These are phyloP conservation scores for Eledona agricola DNA, from an alignment of 2,888 invertebrate genomes.

Conservation along the genomic window DNA sequence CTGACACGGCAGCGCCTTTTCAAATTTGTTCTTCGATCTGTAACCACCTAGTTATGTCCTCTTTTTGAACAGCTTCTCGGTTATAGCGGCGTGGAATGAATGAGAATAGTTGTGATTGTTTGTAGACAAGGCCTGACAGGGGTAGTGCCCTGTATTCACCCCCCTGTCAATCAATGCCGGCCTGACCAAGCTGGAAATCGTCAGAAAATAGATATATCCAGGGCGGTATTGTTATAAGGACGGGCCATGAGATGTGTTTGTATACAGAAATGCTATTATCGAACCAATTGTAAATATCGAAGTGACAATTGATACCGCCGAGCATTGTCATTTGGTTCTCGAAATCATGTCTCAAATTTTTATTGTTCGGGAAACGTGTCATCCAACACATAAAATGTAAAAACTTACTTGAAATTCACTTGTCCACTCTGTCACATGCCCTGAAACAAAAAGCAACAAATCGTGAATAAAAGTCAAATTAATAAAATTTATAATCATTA, in stretches of 20 bases:
- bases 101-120: constrained; percentile 48
- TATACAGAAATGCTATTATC: constrained; percentile 60
- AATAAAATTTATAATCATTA: no score
- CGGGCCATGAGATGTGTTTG: constrained; percentile 56
- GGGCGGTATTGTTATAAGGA: constrained; percentile 51
- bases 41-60: constrained; percentile 6
- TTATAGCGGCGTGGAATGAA: constrained; percentile 21
- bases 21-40: not conserved
- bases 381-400: not conserved
- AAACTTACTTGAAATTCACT: not conserved
- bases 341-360: no score
- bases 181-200: constrained; percentile 30
- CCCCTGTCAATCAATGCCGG: constrained; percentile 42
- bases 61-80: constrained; percentile 34
- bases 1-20: no score
- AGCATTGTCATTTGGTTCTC: no score
- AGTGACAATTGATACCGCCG: constrained; percentile 38
- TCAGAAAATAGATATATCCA: constrained; percentile 32
- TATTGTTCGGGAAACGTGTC: constrained; percentile 27
- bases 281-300: constrained; percentile 53
- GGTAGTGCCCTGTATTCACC: constrained; percentile 46
- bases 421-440: no score
- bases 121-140: constrained; percentile 51
- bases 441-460: no score
- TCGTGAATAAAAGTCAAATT: no score